Conservation (phyloP, 2,888 invertebrate species). For the Hedya salicella region DNA sequence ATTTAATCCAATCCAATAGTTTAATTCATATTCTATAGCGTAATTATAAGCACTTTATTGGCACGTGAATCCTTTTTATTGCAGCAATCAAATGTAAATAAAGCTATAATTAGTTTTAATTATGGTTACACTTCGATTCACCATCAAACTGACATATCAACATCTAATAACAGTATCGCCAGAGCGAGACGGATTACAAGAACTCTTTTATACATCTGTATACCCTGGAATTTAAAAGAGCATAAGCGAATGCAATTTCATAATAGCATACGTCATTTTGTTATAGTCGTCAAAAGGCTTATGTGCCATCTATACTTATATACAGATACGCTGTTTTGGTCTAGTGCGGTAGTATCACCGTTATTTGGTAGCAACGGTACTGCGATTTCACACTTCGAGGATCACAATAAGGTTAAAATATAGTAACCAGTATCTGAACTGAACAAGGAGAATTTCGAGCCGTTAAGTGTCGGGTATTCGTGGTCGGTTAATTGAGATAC, state of each 20-base stretch:
- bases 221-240: neutral
- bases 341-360: constrained; percentile 7
- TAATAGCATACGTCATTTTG: neutral
- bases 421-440: constrained; percentile 9
- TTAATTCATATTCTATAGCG: neutral
- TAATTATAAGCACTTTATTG: neutral
- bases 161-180: constrained; percentile 36
- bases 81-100: constrained; percentile 18
- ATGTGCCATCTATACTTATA: neutral
- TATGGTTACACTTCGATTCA: constrained; percentile 20
- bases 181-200: constrained; percentile 37
- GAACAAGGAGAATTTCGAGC: neutral
- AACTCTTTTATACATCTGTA: constrained; percentile 8
- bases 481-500: no score
- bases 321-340: constrained; percentile 4
- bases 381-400: constrained; percentile 39
- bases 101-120: constrained; percentile 17
- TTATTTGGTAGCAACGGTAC: constrained; percentile 42
- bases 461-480: no score
- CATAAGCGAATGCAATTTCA: neutral
- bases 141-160: constrained; percentile 40
- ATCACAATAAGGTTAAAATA: constrained; percentile 15
- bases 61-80: neutral
- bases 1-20: neutral
- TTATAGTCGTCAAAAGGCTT: neutral